Conservation (phyloP, 2,113 vertebrate species). For the Nycticryphes semicollaris region DNA sequence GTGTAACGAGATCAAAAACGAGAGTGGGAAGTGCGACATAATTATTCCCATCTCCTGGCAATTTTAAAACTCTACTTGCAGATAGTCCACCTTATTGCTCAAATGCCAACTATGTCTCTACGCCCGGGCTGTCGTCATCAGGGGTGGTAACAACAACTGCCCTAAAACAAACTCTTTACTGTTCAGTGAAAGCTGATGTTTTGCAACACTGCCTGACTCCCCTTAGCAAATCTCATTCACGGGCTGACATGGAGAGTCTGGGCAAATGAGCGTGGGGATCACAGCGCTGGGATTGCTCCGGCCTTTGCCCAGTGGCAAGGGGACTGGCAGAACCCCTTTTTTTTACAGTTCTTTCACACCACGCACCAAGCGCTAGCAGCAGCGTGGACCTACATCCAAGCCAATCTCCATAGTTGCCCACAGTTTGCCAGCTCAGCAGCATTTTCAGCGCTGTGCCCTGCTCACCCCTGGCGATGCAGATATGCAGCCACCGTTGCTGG, state of each 20-base stretch:
- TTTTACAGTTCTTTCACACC: background rate
- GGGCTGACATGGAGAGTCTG: background rate
- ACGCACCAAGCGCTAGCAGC: background rate
- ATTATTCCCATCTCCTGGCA: background rate
- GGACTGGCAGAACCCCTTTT: background rate
- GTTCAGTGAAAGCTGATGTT: background rate
- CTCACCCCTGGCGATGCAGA: background rate
- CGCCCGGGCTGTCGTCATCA: background rate
- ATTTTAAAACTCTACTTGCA: background rate
- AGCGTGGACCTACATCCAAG: accelerated
- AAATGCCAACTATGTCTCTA: background rate
- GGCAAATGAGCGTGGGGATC: accelerated
- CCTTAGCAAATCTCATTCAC: background rate
- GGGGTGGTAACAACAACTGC: background rate
- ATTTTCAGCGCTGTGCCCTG: background rate
- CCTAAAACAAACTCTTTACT: background rate
- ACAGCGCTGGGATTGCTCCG: background rate
- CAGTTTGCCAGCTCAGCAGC: background rate
- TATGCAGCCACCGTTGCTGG: accelerated
- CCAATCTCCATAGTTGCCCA: background rate
- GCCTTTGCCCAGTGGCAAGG: background rate
- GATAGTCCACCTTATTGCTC: background rate
- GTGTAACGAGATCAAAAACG: background rate
- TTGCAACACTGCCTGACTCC: background rate
- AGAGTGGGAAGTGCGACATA: background rate